Percentiles rank a stretch among this genome's conserved stretches.
phyloP scores from a whole-genome alignment of 2,113 vertebrate species.

The Dipodomys spectabilis region DNA sequence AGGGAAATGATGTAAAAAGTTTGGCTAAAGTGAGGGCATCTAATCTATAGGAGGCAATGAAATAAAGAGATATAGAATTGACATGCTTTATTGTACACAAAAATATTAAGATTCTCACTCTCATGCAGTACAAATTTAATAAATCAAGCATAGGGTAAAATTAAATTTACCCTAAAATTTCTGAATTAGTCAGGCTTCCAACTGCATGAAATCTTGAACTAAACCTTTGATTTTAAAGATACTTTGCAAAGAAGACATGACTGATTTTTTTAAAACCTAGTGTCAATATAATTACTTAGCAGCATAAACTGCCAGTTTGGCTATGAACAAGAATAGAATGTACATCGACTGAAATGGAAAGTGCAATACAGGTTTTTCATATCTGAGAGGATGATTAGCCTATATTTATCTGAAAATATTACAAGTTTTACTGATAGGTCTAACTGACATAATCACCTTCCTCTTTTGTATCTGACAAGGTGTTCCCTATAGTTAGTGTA shows the following conservation, averaged over 20 bases:
- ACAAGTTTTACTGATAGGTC: background rate
- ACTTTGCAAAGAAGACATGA: conserved; percentile 49
- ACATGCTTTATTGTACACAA: background rate
- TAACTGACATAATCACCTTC: background rate
- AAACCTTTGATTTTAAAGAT: conserved; percentile 62
- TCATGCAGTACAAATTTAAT: conserved; percentile 54
- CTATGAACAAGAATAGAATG: background rate
- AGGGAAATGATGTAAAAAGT: background rate
- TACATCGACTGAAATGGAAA: background rate
- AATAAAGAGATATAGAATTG: conserved; percentile 13
- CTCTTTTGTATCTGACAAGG: background rate
- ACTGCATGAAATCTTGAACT: background rate
- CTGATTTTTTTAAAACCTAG: conserved; percentile 65
- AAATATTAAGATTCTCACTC: conserved; percentile 31
- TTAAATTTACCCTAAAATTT: conserved; percentile 63
- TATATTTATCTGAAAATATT: background rate
- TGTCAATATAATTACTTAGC: conserved; percentile 52
- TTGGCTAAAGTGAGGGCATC: background rate
- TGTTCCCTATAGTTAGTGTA: background rate
- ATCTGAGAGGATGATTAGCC: background rate
- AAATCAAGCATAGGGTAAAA: conserved; percentile 29
- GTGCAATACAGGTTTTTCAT: background rate
- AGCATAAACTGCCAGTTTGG: background rate
- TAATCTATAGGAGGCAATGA: background rate
- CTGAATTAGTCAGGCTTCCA: conserved; percentile 27